Percentiles rank a stretch among this genome's conserved stretches.
phyloP scores from a whole-genome alignment of 2,888 invertebrate species.

The Calameuta filiformis region DNA sequence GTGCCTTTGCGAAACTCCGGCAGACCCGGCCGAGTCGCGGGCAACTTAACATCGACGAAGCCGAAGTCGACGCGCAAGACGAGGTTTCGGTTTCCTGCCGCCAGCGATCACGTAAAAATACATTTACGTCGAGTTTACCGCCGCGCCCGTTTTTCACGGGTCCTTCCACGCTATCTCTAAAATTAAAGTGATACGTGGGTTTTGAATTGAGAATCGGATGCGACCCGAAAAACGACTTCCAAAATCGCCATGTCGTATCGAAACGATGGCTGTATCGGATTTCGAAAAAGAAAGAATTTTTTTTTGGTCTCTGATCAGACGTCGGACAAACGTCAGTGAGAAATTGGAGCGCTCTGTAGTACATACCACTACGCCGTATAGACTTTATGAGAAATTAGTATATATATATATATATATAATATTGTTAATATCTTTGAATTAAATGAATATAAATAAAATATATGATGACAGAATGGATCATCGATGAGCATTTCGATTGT shows the following conservation, averaged over 20 bases:
- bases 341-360: neutral
- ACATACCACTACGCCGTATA: too few relatives aligned
- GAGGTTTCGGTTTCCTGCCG: slow-evolving; percentile 35
- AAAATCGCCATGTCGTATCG: neutral
- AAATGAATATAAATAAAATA: neutral
- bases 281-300: neutral
- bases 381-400: neutral
- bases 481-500: neutral
- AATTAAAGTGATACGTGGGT: slow-evolving; percentile 2
- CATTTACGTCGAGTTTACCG: slow-evolving; percentile 35
- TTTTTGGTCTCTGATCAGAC: neutral
- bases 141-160: neutral
- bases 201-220: neutral
- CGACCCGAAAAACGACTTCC: neutral
- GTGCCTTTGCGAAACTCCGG: slow-evolving; percentile 66
- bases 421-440: neutral
- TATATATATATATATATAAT: too few relatives aligned
- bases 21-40: slow-evolving; percentile 40
- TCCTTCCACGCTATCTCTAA: neutral
- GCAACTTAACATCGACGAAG: slow-evolving; percentile 29
- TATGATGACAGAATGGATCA: neutral
- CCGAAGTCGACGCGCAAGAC: slow-evolving; percentile 22
- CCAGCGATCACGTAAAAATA: slow-evolving; percentile 53
- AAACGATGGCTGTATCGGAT: neutral
- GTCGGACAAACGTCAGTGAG: neutral